Conservation (phyloP, 2,797 vertebrate species). For the Myotis pilosus region DNA sequence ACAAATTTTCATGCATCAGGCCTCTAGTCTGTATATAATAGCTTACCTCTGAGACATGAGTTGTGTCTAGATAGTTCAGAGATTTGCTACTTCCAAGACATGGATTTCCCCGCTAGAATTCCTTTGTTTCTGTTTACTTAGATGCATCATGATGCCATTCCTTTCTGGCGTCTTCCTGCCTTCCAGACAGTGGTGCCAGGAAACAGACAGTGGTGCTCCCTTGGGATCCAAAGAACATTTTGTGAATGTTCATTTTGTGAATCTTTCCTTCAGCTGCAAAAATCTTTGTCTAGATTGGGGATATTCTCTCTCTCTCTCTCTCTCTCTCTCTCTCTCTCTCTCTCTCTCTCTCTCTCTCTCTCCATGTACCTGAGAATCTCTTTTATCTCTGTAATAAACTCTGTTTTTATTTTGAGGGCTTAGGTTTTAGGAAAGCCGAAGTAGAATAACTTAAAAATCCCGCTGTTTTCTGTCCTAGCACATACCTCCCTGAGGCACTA, state of each 20-base stretch:
- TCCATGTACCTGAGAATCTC: background rate
- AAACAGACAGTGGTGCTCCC: constrained; percentile 3
- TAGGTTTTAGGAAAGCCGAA: constrained; percentile 54
- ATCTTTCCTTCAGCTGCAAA: background rate
- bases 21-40: background rate
- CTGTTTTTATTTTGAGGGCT: constrained; percentile 15
- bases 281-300: background rate
- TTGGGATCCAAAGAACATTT: background rate
- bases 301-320: background rate
- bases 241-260: no score
- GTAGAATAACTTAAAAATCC: constrained; percentile 15
- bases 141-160: background rate
- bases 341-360: background rate
- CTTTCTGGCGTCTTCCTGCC: background rate
- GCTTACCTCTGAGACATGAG: background rate
- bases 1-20: no score
- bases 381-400: constrained; percentile 1
- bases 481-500: background rate
- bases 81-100: constrained; percentile 12
- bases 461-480: background rate
- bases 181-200: background rate
- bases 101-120: background rate
- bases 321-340: background rate
- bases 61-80: constrained; percentile 17
- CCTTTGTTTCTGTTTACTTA: constrained; percentile 44